Evolutionary conservation across 2,888 invertebrate genomes (phyloP).

Genomic region (Anaspis maculata): DNA sequence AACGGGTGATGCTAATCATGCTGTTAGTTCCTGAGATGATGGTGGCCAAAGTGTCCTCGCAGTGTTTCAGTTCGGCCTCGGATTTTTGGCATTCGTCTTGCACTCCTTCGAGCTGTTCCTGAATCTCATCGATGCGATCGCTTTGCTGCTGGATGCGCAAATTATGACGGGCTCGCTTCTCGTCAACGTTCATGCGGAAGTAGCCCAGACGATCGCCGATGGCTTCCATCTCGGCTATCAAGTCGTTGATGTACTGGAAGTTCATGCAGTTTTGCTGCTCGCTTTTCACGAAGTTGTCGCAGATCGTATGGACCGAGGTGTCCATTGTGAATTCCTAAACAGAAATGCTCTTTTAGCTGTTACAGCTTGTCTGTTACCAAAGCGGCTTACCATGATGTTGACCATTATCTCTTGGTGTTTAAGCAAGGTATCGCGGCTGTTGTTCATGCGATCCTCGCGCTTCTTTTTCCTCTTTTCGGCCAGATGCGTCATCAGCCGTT

Average conservation of each 20-base stretch:
- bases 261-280: slow-evolving; percentile 89
- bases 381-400: too few relatives aligned
- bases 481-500: slow-evolving; percentile 64
- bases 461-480: slow-evolving; percentile 66
- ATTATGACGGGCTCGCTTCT: slow-evolving; percentile 51
- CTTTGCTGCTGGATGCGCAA: slow-evolving; percentile 52
- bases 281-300: slow-evolving; percentile 66
- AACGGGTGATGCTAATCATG: slow-evolving; percentile 56
- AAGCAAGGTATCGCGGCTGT: too few relatives aligned
- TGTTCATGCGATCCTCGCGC: slow-evolving; percentile 54
- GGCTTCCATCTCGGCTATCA: slow-evolving; percentile 74
- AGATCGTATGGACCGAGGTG: slow-evolving; percentile 56
- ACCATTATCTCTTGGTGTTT: too few relatives aligned
- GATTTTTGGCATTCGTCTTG: slow-evolving; percentile 10
- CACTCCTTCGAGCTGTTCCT: slow-evolving; percentile 26
- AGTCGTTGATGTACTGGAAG: slow-evolving; percentile 84
- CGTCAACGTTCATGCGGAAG: slow-evolving; percentile 56
- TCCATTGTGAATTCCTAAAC: too few relatives aligned
- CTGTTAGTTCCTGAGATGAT: slow-evolving; percentile 47
- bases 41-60: slow-evolving; percentile 32
- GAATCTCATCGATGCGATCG: slow-evolving; percentile 51
- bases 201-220: slow-evolving; percentile 60
- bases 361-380: too few relatives aligned
- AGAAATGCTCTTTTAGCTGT: too few relatives aligned
- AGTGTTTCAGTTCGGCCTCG: slow-evolving; percentile 21